Conservation (phyloP, 2,888 invertebrate species). For the Rugalucina vietnamica region DNA sequence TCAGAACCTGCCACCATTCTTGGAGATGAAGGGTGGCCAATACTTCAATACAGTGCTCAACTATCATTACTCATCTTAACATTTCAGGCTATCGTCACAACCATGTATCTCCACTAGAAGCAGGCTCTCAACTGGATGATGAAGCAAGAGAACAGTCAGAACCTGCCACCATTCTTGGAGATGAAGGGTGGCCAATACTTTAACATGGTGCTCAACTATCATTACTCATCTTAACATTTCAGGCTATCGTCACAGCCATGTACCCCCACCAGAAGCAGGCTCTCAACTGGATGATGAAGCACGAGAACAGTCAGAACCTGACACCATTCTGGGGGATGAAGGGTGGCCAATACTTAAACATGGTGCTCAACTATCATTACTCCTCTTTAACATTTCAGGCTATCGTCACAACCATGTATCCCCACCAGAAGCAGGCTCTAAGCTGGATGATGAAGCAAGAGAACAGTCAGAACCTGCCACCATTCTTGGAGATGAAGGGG, state of each 20-base stretch:
- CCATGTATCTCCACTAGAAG: slow-evolving; percentile 74
- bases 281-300: slow-evolving; percentile 73
- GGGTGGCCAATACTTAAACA: slow-evolving; percentile 62
- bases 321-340: slow-evolving; percentile 74
- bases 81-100: slow-evolving; percentile 66
- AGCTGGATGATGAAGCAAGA: slow-evolving; percentile 75
- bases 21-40: slow-evolving; percentile 61
- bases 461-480: slow-evolving; percentile 68
- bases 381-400: too few species aligned
- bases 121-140: slow-evolving; percentile 77
- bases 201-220: slow-evolving; percentile 67
- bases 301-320: slow-evolving; percentile 67
- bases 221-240: too few species aligned
- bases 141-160: slow-evolving; percentile 64
- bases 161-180: slow-evolving; percentile 75
- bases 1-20: slow-evolving; percentile 72
- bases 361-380: slow-evolving; percentile 65
- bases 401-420: slow-evolving; percentile 65
- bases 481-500: slow-evolving; percentile 71
- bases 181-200: slow-evolving; percentile 57
- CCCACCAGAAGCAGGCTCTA: slow-evolving; percentile 76
- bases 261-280: slow-evolving; percentile 77
- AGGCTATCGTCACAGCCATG: slow-evolving; percentile 68
- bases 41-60: slow-evolving; percentile 69
- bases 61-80: too few species aligned